Base-by-base conservation (phyloP, 2,113 vertebrate species). In the Hypocryptadius cinnamomeus region DNA sequence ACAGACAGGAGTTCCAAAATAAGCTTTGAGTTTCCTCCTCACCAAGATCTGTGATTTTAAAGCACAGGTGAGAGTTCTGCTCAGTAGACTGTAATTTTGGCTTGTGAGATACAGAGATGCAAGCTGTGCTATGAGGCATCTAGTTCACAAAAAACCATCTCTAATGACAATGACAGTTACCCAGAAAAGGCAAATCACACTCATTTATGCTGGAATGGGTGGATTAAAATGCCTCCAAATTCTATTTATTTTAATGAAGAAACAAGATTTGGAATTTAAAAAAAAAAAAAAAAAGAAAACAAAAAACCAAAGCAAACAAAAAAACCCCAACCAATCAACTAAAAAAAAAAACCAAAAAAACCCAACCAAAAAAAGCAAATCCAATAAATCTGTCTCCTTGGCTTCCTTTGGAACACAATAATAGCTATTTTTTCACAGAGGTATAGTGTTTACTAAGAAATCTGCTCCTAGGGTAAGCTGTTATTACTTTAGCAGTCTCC, bases 401-500 rank as follows among this genome's bases (percentile, higher is more conserved):
- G 24, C 74, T 93, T 90, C 65, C 59, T 89, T 79, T 59, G 1
- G 17, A 80, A 63, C 4, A 4, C 35, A 92, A 77, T 83, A 89
- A 91, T 44, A 87, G 74, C 50, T 85, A 74, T 94, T 92, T 85
- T 83, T 95, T 92, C 89, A 87, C 73, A 78, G 82, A 85, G 69
- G 22, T 48, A 81, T 10, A 54, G 54, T 66, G 59, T 94, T 94
- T 93, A 88, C 82, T 85, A 87, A 90, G 61, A 93, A 94, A 94
- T 79, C 53, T 90, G 64, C 82, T 95, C 64, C 85, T 80, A 94
- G 87, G 81, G 79, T 85, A 87, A 85, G 68, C 51, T 85, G 12
- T 92, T 96, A 93, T 93, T 96, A 92, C 91, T 94, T 80, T 68
- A 93, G 85, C 71, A 68, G 51, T 89, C 87, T 91, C 89, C 54